These are phyloP conservation scores for Neoitamus cyanurus DNA, from an alignment of 2,888 invertebrate species.

Conservation along the genomic window DNA sequence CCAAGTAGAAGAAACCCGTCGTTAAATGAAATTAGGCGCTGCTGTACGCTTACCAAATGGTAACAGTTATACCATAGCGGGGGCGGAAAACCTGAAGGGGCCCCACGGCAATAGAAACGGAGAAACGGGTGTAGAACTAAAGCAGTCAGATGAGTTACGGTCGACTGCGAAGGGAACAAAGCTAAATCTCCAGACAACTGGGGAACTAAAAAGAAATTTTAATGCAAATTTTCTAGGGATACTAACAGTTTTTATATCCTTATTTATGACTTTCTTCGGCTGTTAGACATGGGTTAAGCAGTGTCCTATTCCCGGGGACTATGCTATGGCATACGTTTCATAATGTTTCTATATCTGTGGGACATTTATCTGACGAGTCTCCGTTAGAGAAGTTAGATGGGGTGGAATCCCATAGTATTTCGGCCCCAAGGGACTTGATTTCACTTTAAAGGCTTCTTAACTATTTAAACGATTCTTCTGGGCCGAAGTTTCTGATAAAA, in stretches of 20 bases:
- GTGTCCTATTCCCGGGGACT: background rate
- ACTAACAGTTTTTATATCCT: conserved; percentile 15
- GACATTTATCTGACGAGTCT: background rate
- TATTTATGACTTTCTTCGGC: background rate
- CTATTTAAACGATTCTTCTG: background rate
- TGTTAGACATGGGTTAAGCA: background rate
- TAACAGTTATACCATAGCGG: background rate
- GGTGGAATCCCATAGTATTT: background rate
- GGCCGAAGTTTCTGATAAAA: background rate
- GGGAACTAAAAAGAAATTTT: conserved; percentile 5
- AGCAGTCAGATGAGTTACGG: background rate
- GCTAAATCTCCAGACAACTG: background rate
- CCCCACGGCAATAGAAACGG: background rate
- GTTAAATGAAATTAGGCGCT: background rate
- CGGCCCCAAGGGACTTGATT: background rate
- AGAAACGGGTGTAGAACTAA: background rate
- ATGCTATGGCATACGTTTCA: background rate
- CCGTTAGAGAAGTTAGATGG: background rate
- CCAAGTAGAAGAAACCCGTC: background rate
- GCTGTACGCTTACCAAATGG: background rate
- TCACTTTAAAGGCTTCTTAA: background rate
- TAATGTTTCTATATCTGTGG: background rate
- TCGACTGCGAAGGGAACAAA: background rate
- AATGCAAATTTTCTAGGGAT: conserved; percentile 11
- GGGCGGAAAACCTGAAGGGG: background rate